These are phyloP conservation scores for Empis stercorea DNA, from an alignment of 2,888 invertebrate species.

Conservation along the genomic window DNA sequence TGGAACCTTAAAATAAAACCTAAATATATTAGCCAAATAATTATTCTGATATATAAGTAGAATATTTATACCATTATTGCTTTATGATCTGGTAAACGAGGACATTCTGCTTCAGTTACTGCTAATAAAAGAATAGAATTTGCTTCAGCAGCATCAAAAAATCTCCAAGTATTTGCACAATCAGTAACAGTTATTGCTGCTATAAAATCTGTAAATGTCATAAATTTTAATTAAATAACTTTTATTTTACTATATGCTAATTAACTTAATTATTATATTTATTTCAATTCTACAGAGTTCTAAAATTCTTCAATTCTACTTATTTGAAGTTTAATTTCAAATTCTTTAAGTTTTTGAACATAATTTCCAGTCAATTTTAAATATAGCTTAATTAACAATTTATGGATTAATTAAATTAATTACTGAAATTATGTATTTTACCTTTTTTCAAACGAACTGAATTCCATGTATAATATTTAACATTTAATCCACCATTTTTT, in stretches of 20 bases:
- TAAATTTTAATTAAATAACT: too few relatives aligned
- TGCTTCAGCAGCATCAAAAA: slow-evolving; percentile 48
- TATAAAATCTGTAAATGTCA: slow-evolving; percentile 46
- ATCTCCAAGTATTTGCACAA: slow-evolving; percentile 60
- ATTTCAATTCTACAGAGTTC: not conserved
- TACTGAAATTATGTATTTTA: slow-evolving; percentile 27
- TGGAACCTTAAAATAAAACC: slow-evolving; percentile 39
- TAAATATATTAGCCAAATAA: not conserved
- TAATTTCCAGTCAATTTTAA: not conserved
- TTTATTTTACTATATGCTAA: not conserved
- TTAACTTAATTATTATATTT: not conserved
- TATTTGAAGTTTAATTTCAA: too few relatives aligned
- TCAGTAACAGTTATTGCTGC: slow-evolving; percentile 62
- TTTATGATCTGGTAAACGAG: slow-evolving; percentile 51
- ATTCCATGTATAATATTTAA: slow-evolving; percentile 55
- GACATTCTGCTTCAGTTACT: slow-evolving; percentile 67
- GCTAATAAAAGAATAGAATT: slow-evolving; percentile 59
- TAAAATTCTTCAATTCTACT: too few relatives aligned
- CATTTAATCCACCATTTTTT: slow-evolving; percentile 53
- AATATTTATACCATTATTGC: slow-evolving; percentile 46
- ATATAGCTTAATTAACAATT: too few relatives aligned
- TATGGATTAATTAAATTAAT: too few relatives aligned
- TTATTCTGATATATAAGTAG: not conserved
- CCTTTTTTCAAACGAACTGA: slow-evolving; percentile 58
- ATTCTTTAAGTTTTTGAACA: too few relatives aligned